Base-by-base conservation (phyloP, 2,113 vertebrate genomes). In the Sterna hirundo region DNA sequence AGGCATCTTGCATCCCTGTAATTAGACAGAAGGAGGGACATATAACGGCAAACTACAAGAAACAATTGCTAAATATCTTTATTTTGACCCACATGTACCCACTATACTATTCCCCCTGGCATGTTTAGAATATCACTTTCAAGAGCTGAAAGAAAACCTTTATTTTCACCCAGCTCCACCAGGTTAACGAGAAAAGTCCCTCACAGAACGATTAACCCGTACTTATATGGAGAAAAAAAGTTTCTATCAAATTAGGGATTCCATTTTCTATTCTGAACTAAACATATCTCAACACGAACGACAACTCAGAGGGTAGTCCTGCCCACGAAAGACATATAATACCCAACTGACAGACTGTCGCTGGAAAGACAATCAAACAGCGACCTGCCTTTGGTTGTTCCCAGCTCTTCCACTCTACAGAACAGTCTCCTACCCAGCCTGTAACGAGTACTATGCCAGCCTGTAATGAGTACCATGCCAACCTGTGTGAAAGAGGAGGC, bases 1-100 rank as follows among this genome's bases (percentile, higher is more conserved):
- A 99, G 34, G 99, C 99, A 97, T 99, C 99, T 89, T 99, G 99
- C 99, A 99, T 99, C 42, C 98, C 99, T 99, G 95, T 20, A 93
- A 38, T 52, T 17, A 81, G 69, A 57, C 32, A 96, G 52, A 64
- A 82, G 70, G 27, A 95, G 32, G 22, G 88, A 52, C 6, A 70
- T 4, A 4, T 20, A 84, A 42, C 9, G 76, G 14, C 36, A 46
- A 57, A 57, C 17, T 15, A 77, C n/a, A 80, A 42, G 49, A 74
- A 88, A 44, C 6, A 15, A 18, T 26, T 82, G 49, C 23, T 69
- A 89, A 69, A 44, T 38, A 76, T 18, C 21, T 91, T 83, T 75
- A n/a, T 89, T 96, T 97, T 60, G 42, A 85, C 13, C 13, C 36
- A 65, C 0, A 1, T 17, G 29, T 72, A 69, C 11, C 23, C 18